Percentiles rank a stretch among this genome's conserved stretches.
Evolutionary conservation across 1,140 invertebrate species (phyloP).

Genomic region (Drosophila nigrodunni): DNA sequence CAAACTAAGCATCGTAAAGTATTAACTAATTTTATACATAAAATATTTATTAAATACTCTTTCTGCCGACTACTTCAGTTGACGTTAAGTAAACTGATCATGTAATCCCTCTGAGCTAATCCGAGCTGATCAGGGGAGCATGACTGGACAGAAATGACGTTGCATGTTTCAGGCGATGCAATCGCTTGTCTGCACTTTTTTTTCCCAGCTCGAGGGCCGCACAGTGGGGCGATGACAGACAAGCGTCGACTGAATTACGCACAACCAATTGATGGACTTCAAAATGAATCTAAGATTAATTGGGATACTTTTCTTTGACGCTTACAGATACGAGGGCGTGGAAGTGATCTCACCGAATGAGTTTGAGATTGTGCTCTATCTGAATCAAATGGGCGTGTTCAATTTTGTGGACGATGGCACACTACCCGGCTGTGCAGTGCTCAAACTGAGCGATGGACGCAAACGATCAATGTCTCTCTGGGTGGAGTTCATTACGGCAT

Average conservation of each 20-base stretch:
- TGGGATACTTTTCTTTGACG: neutral
- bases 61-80: too few relatives aligned
- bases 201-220: neutral
- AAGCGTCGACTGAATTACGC: conserved; percentile 51
- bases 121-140: conserved; percentile 15
- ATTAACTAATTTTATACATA: too few relatives aligned
- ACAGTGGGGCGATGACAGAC: conserved; percentile 51
- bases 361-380: conserved; percentile 97
- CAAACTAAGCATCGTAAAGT: too few relatives aligned
- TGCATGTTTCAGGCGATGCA: conserved; percentile 51
- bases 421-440: conserved; percentile 97
- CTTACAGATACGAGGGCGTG: conserved; percentile 91
- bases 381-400: conserved; percentile 99
- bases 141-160: conserved; percentile 64
- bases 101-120: conserved; percentile 24
- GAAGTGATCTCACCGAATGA: conserved; percentile 95
- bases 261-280: conserved; percentile 11
- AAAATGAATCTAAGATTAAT: neutral
- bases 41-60: too few relatives aligned
- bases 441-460: conserved; percentile 97
- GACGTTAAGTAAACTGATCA: too few relatives aligned
- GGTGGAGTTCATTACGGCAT: conserved; percentile 99
- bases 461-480: conserved; percentile 98
- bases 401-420: conserved; percentile 98
- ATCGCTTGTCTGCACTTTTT: neutral